Percentiles rank a stretch among this genome's conserved stretches.
Evolutionary conservation across 2,888 invertebrate species (phyloP).

Genomic region (Pharmacophagus antenor): DNA sequence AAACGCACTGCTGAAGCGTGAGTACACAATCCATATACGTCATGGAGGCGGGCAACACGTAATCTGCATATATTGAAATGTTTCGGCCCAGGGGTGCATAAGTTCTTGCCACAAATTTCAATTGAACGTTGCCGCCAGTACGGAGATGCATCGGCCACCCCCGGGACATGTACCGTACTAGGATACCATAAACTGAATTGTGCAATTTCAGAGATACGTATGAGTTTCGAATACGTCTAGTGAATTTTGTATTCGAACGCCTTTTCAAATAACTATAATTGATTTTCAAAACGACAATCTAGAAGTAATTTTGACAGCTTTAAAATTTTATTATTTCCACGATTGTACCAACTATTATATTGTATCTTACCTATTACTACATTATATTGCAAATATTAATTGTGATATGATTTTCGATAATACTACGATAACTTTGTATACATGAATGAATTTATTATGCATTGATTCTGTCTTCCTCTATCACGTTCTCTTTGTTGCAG

Average conservation of each 20-base stretch:
- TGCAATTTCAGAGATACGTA: conserved; percentile 17
- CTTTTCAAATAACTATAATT: too few species aligned
- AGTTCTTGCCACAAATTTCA: conserved; percentile 46
- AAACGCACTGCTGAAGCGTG: neutral
- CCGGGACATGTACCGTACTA: conserved; percentile 18
- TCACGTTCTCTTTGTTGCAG: too few species aligned
- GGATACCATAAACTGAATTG: conserved; percentile 24
- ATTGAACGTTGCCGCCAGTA: conserved; percentile 40
- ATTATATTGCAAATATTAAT: too few species aligned
- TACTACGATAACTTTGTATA: too few species aligned
- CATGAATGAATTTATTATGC: too few species aligned
- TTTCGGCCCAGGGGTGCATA: conserved; percentile 26
- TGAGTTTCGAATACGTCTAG: neutral
- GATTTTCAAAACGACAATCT: too few species aligned
- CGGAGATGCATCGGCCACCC: conserved; percentile 18
- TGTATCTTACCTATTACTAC: too few species aligned
- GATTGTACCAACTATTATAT: too few species aligned
- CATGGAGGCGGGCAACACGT: conserved; percentile 1
- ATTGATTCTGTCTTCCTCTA: too few species aligned
- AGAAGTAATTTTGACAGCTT: too few species aligned
- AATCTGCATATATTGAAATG: conserved; percentile 30
- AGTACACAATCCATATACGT: conserved; percentile 9
- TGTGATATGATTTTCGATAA: too few species aligned
- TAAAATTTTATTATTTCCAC: too few species aligned
- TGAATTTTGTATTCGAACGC: conserved; percentile 1